Conservation (phyloP, 2,113 vertebrate species). For the Chascanopsetta lugubris region DNA sequence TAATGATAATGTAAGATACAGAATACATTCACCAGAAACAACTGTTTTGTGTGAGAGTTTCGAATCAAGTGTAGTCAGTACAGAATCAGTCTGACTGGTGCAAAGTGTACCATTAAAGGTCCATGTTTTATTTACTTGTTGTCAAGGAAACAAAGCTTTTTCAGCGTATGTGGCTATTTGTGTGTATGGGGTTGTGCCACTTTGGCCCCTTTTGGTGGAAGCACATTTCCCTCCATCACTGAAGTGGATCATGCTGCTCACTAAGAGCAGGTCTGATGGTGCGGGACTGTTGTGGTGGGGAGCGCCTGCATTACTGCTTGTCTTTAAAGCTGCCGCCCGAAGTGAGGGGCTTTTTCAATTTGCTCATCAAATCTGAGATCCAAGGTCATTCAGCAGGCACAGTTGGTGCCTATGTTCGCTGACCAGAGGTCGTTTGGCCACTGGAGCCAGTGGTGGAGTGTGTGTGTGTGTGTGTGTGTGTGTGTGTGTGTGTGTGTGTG, state of each 20-base stretch:
- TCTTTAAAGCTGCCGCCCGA: conserved; percentile 17
- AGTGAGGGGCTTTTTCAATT: neutral
- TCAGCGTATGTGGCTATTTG: conserved; percentile 36
- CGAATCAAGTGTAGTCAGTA: conserved; percentile 5
- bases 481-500: no score
- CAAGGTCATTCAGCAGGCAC: neutral
- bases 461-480: no score
- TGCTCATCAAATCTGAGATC: neutral
- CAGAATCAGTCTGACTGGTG: neutral
- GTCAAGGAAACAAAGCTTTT: conserved; percentile 44
- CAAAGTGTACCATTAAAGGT: conserved; percentile 33
- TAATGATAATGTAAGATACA: no score
- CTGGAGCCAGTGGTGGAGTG: no score
- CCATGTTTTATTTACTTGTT: conserved; percentile 64
- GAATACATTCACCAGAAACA: no score
- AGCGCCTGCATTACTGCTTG: conserved; percentile 10
- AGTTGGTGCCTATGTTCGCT: no score
- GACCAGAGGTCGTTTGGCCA: no score
- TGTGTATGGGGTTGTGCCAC: conserved; percentile 17
- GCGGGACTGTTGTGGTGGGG: conserved; percentile 9
- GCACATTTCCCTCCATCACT: conserved; percentile 11
- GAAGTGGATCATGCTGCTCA: conserved; percentile 14
- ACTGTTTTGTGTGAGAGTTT: no score
- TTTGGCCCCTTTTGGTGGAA: conserved; percentile 35
- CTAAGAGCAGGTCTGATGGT: conserved; percentile 47